phyloP scores from a whole-genome alignment of 2,888 invertebrate species.

The Plagodis dolabraria region DNA sequence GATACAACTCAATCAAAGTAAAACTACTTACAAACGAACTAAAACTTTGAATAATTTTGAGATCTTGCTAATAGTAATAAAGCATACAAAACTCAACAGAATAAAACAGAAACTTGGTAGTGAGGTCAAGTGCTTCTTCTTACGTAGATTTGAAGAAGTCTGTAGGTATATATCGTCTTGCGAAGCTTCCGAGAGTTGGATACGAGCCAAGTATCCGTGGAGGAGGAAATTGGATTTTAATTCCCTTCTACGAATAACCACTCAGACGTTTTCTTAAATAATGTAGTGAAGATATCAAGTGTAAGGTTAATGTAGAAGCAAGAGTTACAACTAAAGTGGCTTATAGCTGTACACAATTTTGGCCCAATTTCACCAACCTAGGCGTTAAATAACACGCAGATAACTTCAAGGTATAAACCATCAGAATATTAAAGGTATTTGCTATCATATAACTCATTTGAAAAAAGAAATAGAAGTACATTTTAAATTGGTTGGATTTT shows the following conservation, averaged over 20 bases:
- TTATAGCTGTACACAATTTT: too few species aligned
- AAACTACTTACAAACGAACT: too few species aligned
- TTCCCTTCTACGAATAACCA: neutral
- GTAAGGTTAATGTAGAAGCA: neutral
- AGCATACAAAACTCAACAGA: neutral
- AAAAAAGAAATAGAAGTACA: too few species aligned
- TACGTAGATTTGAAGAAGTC: constrained; percentile 2
- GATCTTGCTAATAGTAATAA: too few species aligned
- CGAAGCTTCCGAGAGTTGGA: constrained; percentile 6
- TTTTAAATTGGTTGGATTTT: too few species aligned
- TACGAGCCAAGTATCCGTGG: constrained; percentile 5
- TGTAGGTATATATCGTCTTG: constrained; percentile 4
- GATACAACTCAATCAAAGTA: too few species aligned
- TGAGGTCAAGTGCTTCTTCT: constrained; percentile 4
- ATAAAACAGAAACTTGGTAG: constrained; percentile 3
- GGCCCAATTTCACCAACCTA: too few species aligned
- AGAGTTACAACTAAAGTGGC: neutral
- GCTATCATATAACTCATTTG: too few species aligned
- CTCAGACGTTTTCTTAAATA: neutral
- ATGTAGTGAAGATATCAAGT: neutral
- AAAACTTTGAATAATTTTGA: too few species aligned
- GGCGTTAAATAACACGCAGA: too few species aligned
- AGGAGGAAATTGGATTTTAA: constrained; percentile 13
- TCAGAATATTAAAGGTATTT: too few species aligned
- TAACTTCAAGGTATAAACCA: too few species aligned